Conservation (phyloP, 2,797 vertebrate genomes). For the Periophthalmus magnuspinnatus region DNA sequence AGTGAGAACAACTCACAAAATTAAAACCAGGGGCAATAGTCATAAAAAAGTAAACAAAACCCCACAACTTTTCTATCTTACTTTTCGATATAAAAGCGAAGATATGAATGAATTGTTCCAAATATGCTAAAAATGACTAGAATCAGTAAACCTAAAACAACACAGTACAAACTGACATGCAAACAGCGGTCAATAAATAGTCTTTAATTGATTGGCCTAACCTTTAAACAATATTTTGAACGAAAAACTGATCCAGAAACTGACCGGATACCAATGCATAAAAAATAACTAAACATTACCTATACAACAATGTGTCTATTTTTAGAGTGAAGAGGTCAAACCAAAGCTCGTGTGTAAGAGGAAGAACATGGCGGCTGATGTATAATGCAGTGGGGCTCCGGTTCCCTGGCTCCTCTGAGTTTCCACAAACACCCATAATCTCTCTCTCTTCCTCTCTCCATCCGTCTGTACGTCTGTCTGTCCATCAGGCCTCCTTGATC, state of each 20-base stretch:
- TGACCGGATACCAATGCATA: neutral
- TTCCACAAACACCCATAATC: conserved; percentile 67
- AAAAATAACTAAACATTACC: neutral
- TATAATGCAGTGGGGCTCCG: conserved; percentile 60
- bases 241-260: neutral
- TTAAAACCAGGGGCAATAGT: too few species aligned
- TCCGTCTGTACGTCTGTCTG: conserved; percentile 20
- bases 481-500: conserved; percentile 16
- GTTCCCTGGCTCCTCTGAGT: conserved; percentile 63
- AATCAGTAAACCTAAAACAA: neutral
- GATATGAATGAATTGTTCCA: neutral
- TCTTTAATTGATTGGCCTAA: neutral
- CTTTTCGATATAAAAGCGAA: too few species aligned
- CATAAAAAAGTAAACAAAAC: too few species aligned
- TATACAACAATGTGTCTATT: neutral
- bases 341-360: conserved; percentile 14
- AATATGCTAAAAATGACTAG: neutral
- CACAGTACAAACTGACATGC: neutral
- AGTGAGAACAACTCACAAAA: too few species aligned
- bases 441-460: conserved; percentile 38
- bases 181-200: too few species aligned
- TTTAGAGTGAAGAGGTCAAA: neutral
- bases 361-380: conserved; percentile 56
- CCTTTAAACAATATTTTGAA: neutral
- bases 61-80: too few species aligned